Conservation (phyloP, 2,113 vertebrate species). For the Mustela nigripes region DNA sequence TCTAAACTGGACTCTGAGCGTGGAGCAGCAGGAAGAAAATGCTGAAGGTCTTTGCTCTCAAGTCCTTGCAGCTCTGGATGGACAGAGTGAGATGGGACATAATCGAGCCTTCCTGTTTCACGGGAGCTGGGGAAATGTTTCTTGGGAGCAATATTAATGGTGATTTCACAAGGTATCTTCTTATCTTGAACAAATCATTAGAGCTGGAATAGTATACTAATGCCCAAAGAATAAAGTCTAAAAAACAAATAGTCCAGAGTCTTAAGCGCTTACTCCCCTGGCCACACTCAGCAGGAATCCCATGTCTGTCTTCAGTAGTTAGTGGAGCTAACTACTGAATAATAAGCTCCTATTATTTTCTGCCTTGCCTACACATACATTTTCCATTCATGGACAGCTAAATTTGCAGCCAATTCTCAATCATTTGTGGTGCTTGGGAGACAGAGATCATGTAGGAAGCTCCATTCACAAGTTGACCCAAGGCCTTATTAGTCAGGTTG, state of each 20-base stretch:
- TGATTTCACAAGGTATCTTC: neutral
- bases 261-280: too few species aligned
- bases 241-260: neutral
- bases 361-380: neutral
- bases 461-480: neutral
- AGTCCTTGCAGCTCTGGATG: neutral
- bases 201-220: neutral
- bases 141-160: neutral
- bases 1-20: neutral
- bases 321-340: too few species aligned
- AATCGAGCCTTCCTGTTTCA: neutral
- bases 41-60: neutral
- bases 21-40: neutral
- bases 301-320: neutral
- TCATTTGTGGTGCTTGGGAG: neutral
- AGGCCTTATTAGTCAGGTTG: neutral
- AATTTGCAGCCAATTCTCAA: neutral
- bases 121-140: neutral
- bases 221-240: neutral
- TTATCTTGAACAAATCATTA: slow-evolving; percentile 12
- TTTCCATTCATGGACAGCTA: neutral
- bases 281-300: neutral
- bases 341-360: neutral
- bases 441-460: neutral
- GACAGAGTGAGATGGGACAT: neutral